These are phyloP conservation scores for Chlorodrepanis virens DNA, from an alignment of 2,113 vertebrate species.

Conservation along the genomic window DNA sequence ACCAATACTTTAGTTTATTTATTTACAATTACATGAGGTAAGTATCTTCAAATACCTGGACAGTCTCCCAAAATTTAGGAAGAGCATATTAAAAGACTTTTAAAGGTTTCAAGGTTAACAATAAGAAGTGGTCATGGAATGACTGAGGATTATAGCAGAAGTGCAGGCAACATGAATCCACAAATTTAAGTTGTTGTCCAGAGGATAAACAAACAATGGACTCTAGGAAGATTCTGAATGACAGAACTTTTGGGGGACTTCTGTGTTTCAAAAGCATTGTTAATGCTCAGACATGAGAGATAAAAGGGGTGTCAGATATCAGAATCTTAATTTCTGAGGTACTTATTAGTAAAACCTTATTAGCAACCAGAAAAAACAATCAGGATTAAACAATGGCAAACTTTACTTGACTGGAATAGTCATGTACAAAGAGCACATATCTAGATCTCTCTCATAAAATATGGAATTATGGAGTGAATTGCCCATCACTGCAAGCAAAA, in stretches of 20 bases:
- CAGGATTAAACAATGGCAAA: background rate
- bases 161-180: background rate
- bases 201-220: background rate
- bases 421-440: background rate
- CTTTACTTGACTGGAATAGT: background rate
- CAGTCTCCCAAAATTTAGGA: background rate
- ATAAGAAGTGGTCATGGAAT: background rate
- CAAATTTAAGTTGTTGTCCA: background rate
- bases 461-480: background rate
- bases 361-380: background rate
- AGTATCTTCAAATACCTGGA: background rate
- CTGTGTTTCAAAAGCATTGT: background rate
- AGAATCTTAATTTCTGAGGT: background rate
- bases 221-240: background rate
- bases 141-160: background rate
- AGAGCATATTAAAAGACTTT: background rate
- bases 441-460: background rate
- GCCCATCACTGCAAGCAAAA: background rate
- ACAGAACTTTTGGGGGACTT: background rate
- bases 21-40: background rate
- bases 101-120: background rate
- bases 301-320: background rate
- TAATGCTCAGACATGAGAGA: background rate
- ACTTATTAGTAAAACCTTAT: background rate
- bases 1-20: background rate